Evolutionary conservation across 2,888 invertebrate genomes (phyloP).

Genomic region (Lysandra coridon): DNA sequence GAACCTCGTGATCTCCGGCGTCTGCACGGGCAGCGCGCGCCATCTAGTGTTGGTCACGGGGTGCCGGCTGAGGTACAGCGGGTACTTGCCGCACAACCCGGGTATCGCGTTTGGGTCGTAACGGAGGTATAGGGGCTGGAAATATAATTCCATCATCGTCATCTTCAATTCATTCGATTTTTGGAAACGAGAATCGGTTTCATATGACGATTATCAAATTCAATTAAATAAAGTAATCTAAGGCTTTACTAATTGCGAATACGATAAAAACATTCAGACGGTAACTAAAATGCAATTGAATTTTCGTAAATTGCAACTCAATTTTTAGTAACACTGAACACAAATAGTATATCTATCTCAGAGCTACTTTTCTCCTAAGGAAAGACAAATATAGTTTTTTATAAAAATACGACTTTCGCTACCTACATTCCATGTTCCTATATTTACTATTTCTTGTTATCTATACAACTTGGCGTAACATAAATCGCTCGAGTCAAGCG

Average conservation of each 20-base stretch:
- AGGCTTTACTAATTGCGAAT: too few species aligned
- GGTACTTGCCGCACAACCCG: constrained; percentile 61
- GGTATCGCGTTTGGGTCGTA: constrained; percentile 72
- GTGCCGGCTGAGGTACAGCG: constrained; percentile 68
- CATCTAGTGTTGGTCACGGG: constrained; percentile 70
- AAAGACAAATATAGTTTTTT: too few species aligned
- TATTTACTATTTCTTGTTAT: neutral
- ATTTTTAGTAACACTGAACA: too few species aligned
- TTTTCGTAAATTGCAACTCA: too few species aligned
- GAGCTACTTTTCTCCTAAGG: too few species aligned
- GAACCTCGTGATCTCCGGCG: constrained; percentile 62
- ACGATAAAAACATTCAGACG: too few species aligned
- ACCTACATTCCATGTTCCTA: neutral
- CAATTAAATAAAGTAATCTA: too few species aligned
- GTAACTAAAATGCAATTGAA: too few species aligned
- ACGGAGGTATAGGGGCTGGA: constrained; percentile 70
- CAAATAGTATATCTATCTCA: too few species aligned
- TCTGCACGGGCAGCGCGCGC: constrained; percentile 65
- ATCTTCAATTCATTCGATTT: neutral
- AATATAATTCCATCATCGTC: constrained; percentile 37
- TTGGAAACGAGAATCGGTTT: neutral
- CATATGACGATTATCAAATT: too few species aligned
- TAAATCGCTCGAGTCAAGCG: neutral
- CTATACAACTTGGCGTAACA: neutral
- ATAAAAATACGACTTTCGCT: neutral